phyloP scores from a whole-genome alignment of 2,113 vertebrate genomes.

The Neogobius melanostomus region DNA sequence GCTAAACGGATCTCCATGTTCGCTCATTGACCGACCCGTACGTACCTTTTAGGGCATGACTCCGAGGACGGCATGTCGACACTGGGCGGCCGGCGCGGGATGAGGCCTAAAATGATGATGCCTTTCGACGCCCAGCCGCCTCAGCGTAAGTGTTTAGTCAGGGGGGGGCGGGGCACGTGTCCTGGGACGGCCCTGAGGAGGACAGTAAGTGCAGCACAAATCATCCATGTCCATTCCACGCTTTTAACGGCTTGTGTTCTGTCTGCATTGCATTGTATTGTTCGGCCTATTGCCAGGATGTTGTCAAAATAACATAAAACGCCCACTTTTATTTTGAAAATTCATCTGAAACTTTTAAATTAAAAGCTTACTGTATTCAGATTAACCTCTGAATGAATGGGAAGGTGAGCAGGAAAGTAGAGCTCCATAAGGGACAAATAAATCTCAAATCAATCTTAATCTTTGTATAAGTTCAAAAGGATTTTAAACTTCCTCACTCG shows the following conservation, averaged over 20 bases:
- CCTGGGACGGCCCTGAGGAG: neutral
- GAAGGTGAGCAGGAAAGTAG: no score
- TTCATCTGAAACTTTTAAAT: no score
- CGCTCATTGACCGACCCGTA: conserved; percentile 70
- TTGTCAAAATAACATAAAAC: neutral
- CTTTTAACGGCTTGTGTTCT: neutral
- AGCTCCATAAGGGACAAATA: no score
- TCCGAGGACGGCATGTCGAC: conserved; percentile 98
- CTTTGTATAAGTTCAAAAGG: no score
- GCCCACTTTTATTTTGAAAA: no score
- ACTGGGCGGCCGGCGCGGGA: conserved; percentile 91
- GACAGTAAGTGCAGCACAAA: conserved; percentile 4
- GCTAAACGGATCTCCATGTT: no score
- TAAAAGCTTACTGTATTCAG: no score
- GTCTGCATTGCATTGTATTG: neutral
- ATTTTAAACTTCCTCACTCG: no score
- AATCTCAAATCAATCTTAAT: no score
- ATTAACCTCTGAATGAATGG: no score
- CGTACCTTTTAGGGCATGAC: conserved; percentile 88
- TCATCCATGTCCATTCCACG: conserved; percentile 1
- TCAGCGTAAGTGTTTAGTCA: conserved; percentile 89
- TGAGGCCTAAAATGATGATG: conserved; percentile 99
- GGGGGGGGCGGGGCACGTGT: conserved; percentile 20
- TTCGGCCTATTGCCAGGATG: neutral
- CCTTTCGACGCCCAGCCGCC: conserved; percentile 98